Percentiles rank a stretch among this genome's conserved stretches.
Conservation (phyloP, 2,888 invertebrate species). For the Caenorhabditis sp. region DNA sequence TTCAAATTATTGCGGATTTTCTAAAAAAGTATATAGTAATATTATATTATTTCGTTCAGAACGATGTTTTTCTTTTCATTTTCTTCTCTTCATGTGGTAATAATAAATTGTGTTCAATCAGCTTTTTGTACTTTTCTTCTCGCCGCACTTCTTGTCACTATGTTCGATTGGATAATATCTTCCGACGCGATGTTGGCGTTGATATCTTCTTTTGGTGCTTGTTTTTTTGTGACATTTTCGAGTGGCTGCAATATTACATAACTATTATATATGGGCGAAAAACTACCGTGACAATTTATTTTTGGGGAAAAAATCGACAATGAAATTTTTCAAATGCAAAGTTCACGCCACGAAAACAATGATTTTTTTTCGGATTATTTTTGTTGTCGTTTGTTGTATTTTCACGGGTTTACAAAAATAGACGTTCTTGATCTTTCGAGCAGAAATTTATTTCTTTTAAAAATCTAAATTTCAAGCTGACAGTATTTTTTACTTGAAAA, state of each 20-base stretch:
- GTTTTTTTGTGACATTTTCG: conserved; percentile 2
- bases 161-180: conserved; percentile 11
- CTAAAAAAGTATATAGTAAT: not conserved
- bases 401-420: too few species aligned
- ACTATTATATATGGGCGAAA: not conserved
- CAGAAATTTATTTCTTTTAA: too few species aligned
- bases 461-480: too few species aligned
- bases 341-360: too few species aligned
- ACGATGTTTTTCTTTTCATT: too few species aligned
- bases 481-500: too few species aligned
- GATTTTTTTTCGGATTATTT: too few species aligned
- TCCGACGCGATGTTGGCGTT: conserved; percentile 43
- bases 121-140: conserved; percentile 43
- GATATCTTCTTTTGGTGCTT: conserved; percentile 44
- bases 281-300: not conserved
- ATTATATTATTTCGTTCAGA: too few species aligned
- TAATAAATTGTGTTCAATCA: conserved; percentile 19
- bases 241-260: not conserved
- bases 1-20: not conserved
- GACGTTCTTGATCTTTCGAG: too few species aligned
- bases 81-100: too few species aligned
- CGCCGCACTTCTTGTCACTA: conserved; percentile 27
- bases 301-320: not conserved
- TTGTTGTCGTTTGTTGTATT: too few species aligned
- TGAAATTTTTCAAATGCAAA: too few species aligned